Conservation (phyloP, 2,888 invertebrate genomes). For the Dromius quadrimaculatus region DNA sequence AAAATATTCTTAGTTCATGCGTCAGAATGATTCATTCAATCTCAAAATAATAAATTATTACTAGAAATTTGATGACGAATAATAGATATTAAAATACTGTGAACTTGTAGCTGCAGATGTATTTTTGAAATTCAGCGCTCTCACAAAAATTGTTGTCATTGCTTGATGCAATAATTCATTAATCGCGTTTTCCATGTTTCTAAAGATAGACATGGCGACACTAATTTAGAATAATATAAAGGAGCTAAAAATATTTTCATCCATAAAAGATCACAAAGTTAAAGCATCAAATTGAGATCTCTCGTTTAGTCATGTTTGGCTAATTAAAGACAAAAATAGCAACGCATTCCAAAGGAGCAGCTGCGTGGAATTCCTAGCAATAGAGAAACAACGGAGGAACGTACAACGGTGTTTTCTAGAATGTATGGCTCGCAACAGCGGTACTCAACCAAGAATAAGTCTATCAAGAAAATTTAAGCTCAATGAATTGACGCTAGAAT, state of each 20-base stretch:
- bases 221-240: constrained; percentile 23
- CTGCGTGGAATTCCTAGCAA: constrained; percentile 55
- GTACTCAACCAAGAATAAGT: constrained; percentile 41
- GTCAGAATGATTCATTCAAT: constrained; percentile 30
- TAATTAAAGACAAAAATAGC: constrained; percentile 56
- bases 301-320: constrained; percentile 54
- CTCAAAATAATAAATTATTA: constrained; percentile 20
- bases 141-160: not conserved
- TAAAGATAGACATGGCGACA: too few relatives aligned
- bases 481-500: too few relatives aligned
- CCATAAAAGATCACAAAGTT: constrained; percentile 27
- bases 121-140: constrained; percentile 3
- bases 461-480: too few relatives aligned
- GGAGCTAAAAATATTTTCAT: constrained; percentile 40
- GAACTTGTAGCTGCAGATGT: constrained; percentile 18
- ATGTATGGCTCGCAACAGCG: constrained; percentile 35
- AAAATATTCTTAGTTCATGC: constrained; percentile 9
- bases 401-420: constrained; percentile 46
- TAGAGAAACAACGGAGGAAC: constrained; percentile 42
- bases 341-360: constrained; percentile 54
- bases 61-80: constrained; percentile 16
- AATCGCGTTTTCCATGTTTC: too few relatives aligned
- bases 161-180: constrained; percentile 16
- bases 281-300: constrained; percentile 53
- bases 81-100: constrained; percentile 12